Evolutionary conservation across 1,140 invertebrate species (phyloP).

Genomic region (Diachasmimorpha longicaudata): DNA sequence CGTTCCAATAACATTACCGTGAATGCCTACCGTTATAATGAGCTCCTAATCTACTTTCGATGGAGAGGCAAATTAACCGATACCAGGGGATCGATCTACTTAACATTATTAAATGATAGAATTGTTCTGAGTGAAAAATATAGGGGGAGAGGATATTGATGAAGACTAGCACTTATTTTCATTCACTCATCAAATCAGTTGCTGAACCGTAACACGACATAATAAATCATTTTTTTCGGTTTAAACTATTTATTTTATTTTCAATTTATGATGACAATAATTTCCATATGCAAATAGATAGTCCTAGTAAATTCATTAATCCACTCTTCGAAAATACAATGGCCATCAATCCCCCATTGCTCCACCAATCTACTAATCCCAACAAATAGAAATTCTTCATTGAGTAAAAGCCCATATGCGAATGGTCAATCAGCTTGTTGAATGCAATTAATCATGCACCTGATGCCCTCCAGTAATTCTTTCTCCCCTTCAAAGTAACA

Average conservation of each 20-base stretch:
- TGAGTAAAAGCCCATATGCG: not conserved
- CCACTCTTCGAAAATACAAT: not conserved
- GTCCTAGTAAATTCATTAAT: too few species aligned
- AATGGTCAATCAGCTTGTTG: not conserved
- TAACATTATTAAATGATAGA: not conserved
- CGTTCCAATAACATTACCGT: not conserved
- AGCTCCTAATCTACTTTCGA: not conserved
- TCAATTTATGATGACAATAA: too few species aligned
- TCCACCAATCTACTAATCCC: not conserved
- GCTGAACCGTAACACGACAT: too few species aligned
- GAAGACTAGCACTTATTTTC: not conserved
- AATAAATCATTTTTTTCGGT: too few species aligned
- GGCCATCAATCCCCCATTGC: not conserved
- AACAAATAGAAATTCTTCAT: not conserved
- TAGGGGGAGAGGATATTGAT: not conserved
- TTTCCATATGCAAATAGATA: too few species aligned
- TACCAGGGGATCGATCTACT: not conserved
- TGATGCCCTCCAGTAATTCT: slow-evolving; percentile 18
- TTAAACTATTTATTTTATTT: too few species aligned
- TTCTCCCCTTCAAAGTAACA: not conserved
- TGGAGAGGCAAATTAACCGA: not conserved
- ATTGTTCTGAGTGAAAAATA: not conserved
- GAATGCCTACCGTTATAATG: not conserved
- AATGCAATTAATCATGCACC: slow-evolving; percentile 26
- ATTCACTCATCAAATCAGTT: too few species aligned